Evolutionary conservation across 2,113 vertebrate genomes (phyloP), one percentile per base, ranked within the genome.

Genomic region (Ginglymostoma cirratum): DNA sequence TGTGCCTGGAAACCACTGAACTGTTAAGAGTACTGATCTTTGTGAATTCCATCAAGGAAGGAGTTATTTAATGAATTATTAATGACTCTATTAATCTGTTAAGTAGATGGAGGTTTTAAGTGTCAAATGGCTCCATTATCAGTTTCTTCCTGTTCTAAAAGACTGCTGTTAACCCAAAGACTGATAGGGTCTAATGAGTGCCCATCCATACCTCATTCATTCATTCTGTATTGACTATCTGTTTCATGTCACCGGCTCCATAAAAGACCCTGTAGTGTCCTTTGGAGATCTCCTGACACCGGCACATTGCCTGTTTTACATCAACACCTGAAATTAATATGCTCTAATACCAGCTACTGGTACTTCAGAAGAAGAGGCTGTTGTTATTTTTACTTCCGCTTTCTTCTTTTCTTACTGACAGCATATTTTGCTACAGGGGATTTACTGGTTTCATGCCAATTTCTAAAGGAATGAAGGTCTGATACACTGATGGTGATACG

Each of bases 241-340:
- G 94, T 72, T 95, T 95, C 94, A 70, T 95, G 94, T 95, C 94
- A 95, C 94, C 45, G 94, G 45, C 94, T 95, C 94, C 94, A 95
- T 72, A 95, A 95, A 95, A 69, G 67, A 95, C 69, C 69, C 67
- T 95, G 94, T 45, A 48, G 94, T 34, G 93, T 45, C 45, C 34
- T 95, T 72, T 45, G 10, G 42, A 95, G 67, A 95, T 95, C 94
- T 95, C 94, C 67, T 72, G 69, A 95, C 69, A 72, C 69, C 52
- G 76, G 69, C 94, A 72, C 45, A 52, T 69, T 52, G 69, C 69
- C 94, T 95, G 67, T 95, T 95, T 45, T 76, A 72, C 38, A 95
- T 72, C 94, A 95, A 70, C 89, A 93, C 89, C 89, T 93, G 89
- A 93, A 66, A 93, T 93, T 93, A 93, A 92, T 92, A 92, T 92